These are phyloP conservation scores for Gobio gobio DNA, from an alignment of 2,113 vertebrate genomes.

Conservation along the genomic window DNA sequence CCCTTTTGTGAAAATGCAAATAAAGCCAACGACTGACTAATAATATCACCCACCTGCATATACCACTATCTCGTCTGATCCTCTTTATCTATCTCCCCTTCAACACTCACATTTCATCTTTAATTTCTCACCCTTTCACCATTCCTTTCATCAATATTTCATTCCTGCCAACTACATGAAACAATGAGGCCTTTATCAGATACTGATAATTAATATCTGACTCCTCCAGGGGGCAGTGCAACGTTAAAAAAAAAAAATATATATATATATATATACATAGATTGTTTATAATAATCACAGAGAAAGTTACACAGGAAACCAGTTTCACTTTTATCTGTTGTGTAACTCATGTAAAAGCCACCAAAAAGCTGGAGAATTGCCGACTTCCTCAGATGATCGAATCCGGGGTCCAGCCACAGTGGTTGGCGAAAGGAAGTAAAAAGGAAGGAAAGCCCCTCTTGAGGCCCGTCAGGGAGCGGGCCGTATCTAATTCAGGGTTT, in stretches of 20 bases:
- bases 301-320: constrained; percentile 19
- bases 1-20: constrained; percentile 84
- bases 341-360: constrained; percentile 3
- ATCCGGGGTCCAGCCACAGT: not conserved
- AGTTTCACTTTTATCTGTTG: not conserved
- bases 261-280: no score
- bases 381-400: constrained; percentile 10
- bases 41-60: constrained; percentile 82
- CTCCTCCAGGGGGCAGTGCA: constrained; percentile 11
- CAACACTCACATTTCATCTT: constrained; percentile 26
- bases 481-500: constrained; percentile 12
- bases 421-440: constrained; percentile 55
- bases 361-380: constrained; percentile 33
- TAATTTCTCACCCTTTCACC: not conserved
- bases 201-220: not conserved
- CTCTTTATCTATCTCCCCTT: constrained; percentile 51
- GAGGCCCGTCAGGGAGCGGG: not conserved
- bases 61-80: constrained; percentile 58
- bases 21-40: constrained; percentile 81
- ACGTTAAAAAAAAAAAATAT: no score
- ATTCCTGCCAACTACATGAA: constrained; percentile 21
- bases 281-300: not conserved
- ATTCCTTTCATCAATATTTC: constrained; percentile 41
- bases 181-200: not conserved
- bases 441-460: constrained; percentile 49